Conservation (phyloP, 2,797 vertebrate species). For the Trematomus bernacchii region DNA sequence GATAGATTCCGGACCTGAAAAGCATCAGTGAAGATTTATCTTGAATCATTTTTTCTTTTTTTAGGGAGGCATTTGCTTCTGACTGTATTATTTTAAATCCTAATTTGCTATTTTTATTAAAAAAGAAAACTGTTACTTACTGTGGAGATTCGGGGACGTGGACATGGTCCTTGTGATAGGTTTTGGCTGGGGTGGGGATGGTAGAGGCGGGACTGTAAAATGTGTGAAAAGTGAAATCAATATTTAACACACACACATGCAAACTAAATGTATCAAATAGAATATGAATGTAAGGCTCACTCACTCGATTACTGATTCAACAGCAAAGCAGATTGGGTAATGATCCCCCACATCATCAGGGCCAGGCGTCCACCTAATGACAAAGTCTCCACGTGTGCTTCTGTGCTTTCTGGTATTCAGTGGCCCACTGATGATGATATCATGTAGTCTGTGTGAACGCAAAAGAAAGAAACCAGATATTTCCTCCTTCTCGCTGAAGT, state of each 20-base stretch:
- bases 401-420: conserved; percentile 60
- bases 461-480: not conserved
- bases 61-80: not conserved
- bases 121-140: conserved; percentile 10
- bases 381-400: conserved; percentile 54
- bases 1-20: no score
- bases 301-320: conserved; percentile 61
- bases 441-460: conserved; percentile 48
- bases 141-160: not conserved
- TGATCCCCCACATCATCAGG: conserved; percentile 52
- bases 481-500: not conserved
- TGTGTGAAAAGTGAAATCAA: not conserved
- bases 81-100: not conserved
- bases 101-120: not conserved
- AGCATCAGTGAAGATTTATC: no score
- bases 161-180: fast-evolving
- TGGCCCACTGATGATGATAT: conserved; percentile 75
- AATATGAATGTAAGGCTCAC: not conserved
- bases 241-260: not conserved
- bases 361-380: conserved; percentile 72
- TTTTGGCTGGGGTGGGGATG: fast-evolving
- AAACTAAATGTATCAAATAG: not conserved
- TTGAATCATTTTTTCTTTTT: not conserved
- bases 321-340: conserved; percentile 75
- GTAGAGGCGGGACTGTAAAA: not conserved